phyloP scores from a whole-genome alignment of 1,140 invertebrate species.

The Philopotamus ludificatus region DNA sequence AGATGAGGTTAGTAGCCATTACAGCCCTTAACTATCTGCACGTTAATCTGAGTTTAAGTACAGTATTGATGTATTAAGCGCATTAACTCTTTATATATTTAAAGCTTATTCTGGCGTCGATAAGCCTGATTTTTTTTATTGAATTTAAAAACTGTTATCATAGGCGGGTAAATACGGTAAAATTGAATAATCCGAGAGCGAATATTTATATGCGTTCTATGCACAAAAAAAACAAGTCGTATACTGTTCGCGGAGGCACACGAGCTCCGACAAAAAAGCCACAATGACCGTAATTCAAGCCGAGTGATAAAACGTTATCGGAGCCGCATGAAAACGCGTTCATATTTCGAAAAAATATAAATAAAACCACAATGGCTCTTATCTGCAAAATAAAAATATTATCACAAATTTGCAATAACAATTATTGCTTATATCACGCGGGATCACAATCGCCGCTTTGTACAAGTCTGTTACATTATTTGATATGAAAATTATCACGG shows the following conservation, averaged over 20 bases:
- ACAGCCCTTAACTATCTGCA: too few species aligned
- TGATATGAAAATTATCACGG: neutral
- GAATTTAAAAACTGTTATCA: neutral
- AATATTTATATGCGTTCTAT: conserved; percentile 5
- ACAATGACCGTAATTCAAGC: conserved; percentile 13
- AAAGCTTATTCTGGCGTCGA: neutral
- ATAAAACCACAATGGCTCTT: conserved; percentile 2
- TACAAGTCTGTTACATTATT: too few species aligned
- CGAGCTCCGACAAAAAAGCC: conserved; percentile 11
- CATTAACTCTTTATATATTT: too few species aligned
- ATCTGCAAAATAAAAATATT: neutral
- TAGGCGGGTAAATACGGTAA: neutral
- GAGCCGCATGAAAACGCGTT: neutral
- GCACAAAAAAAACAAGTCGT: conserved; percentile 6
- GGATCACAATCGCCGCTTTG: too few species aligned
- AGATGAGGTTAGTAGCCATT: too few species aligned
- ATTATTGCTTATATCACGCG: neutral
- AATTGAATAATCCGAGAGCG: neutral
- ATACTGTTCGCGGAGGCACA: neutral
- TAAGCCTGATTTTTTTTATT: neutral
- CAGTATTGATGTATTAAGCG: too few species aligned
- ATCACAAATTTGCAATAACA: neutral
- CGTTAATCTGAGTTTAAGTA: too few species aligned
- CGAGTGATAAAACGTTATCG: conserved; percentile 6
- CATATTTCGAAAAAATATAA: conserved; percentile 13